Evolutionary conservation across 2,888 invertebrate genomes (phyloP).

Genomic region (Agrotis exclamationis): DNA sequence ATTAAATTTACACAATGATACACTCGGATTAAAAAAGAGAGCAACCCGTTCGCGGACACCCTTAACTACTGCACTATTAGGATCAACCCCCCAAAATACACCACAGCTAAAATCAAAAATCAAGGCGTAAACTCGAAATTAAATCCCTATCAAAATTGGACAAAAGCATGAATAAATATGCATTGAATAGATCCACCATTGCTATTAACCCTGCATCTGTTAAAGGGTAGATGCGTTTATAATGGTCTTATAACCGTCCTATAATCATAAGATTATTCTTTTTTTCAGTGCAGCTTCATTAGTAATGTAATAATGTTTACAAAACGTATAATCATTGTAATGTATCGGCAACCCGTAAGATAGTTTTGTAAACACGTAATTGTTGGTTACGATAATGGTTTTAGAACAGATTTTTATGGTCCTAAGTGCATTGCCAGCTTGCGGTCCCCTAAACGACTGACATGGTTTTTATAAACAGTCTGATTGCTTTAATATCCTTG

Average conservation of each 20-base stretch:
- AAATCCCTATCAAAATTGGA: conserved; percentile 78
- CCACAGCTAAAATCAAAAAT: conserved; percentile 49
- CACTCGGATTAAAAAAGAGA: conserved; percentile 13
- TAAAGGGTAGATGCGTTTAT: conserved; percentile 88
- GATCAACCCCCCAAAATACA: conserved; percentile 32
- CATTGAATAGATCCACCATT: conserved; percentile 78
- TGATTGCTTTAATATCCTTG: not conserved
- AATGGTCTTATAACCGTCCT: conserved; percentile 86
- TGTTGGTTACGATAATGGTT: conserved; percentile 74
- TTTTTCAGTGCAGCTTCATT: conserved; percentile 90
- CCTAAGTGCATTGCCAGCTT: conserved; percentile 27
- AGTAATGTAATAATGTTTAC: conserved; percentile 77
- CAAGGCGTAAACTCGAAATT: conserved; percentile 72
- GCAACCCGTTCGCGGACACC: conserved; percentile 10
- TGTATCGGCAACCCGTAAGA: conserved; percentile 77
- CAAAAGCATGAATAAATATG: conserved; percentile 71
- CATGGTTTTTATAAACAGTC: not conserved
- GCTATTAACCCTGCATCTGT: conserved; percentile 77
- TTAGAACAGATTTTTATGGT: conserved; percentile 41
- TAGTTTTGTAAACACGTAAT: conserved; percentile 84
- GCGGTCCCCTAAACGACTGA: not conserved
- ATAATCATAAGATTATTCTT: conserved; percentile 89
- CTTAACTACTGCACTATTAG: conserved; percentile 47
- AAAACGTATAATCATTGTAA: conserved; percentile 83
- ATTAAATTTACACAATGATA: conserved; percentile 2